phyloP scores from a whole-genome alignment of 2,113 vertebrate genomes.

The Austrofundulus limnaeus region DNA sequence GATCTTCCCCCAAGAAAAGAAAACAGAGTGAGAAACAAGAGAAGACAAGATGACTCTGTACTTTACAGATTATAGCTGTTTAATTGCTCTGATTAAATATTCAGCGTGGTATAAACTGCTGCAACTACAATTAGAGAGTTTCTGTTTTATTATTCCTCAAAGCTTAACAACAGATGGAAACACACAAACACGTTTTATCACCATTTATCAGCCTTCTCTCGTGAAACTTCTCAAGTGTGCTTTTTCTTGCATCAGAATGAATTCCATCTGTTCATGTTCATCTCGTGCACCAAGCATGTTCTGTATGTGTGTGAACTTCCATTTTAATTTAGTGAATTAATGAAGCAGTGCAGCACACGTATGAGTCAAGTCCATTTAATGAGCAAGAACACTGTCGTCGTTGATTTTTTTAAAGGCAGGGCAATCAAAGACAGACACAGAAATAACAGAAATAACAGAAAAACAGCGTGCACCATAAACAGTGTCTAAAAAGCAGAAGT shows the following conservation, averaged over 20 bases:
- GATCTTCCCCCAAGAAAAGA: neutral
- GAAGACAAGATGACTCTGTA: conserved; percentile 1
- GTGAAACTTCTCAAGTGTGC: conserved; percentile 1
- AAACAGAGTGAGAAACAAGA: neutral
- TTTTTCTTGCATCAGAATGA: neutral
- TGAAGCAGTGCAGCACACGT: conserved; percentile 28
- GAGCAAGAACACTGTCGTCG: conserved; percentile 37
- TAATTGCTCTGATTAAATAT: conserved; percentile 53
- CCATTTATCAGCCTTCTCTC: neutral
- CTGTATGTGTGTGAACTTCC: neutral
- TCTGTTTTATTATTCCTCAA: conserved; percentile 14
- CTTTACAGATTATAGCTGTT: conserved; percentile 23
- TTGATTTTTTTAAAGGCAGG: conserved; percentile 1
- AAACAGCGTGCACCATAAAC: conserved; percentile 14
- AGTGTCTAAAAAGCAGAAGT: conserved; percentile 31
- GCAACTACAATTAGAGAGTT: conserved; percentile 23
- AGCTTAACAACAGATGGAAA: conserved; percentile 43
- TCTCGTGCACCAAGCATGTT: too few relatives aligned
- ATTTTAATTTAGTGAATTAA: conserved; percentile 24
- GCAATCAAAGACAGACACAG: conserved; percentile 23
- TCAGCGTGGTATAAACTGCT: conserved; percentile 35
- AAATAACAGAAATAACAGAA: conserved; percentile 4
- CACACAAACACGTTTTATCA: conserved; percentile 30
- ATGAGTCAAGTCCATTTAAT: conserved; percentile 52
- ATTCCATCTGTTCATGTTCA: neutral